Percentiles rank a stretch among this genome's conserved stretches.
Evolutionary conservation across 2,113 vertebrate species (phyloP).

Genomic region (Hiodon tergisus): DNA sequence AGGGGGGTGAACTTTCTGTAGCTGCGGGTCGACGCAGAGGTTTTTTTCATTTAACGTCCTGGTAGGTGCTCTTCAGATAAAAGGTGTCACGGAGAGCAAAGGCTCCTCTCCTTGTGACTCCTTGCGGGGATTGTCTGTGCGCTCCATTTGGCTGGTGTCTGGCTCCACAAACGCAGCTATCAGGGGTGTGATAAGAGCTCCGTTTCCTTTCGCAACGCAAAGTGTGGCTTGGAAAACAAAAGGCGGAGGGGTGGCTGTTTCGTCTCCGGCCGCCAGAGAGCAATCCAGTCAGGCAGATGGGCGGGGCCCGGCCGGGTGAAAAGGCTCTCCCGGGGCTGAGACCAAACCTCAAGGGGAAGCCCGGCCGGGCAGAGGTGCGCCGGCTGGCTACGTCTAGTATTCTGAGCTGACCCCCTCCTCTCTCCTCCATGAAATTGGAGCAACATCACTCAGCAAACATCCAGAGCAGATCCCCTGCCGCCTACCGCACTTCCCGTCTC

Average conservation of each 20-base stretch:
- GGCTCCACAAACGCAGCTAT: neutral
- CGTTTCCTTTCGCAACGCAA: slow-evolving; percentile 11
- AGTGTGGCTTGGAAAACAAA: slow-evolving; percentile 38
- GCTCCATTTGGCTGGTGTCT: neutral
- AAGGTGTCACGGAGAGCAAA: neutral
- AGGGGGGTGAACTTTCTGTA: neutral
- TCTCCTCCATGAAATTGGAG: neutral
- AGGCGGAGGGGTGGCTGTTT: slow-evolving; percentile 43
- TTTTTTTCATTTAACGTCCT: too few relatives aligned
- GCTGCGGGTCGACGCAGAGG: too few relatives aligned
- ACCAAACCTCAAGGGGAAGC: neutral
- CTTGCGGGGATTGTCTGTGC: neutral
- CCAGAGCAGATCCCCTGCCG: neutral
- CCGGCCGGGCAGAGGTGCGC: slow-evolving; percentile 9
- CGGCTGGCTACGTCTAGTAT: neutral
- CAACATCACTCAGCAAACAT: neutral
- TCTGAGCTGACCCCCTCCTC: neutral
- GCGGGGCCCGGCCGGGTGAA: slow-evolving; percentile 23
- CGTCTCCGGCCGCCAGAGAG: slow-evolving; percentile 40
- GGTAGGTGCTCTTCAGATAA: neutral
- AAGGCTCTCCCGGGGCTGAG: neutral
- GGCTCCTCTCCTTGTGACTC: neutral
- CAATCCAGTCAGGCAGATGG: slow-evolving; percentile 52
- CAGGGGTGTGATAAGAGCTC: neutral
- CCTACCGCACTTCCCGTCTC: slow-evolving; percentile 24